Evolutionary conservation across 2,888 invertebrate species (phyloP).

Genomic region (Dione vanillae): DNA sequence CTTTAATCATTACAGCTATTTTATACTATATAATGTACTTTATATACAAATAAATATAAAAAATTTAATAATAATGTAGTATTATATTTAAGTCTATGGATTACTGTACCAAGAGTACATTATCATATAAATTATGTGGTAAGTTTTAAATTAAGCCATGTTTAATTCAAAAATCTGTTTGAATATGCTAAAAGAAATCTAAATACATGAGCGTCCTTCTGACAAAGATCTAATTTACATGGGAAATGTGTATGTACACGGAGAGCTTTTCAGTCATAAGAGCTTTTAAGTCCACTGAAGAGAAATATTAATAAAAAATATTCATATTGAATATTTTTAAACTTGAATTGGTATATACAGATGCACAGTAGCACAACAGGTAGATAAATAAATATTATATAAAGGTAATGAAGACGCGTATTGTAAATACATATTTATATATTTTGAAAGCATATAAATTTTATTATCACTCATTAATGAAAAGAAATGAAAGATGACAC

Average conservation of each 20-base stretch:
- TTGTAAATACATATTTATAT: no score
- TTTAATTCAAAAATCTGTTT: slow-evolving; percentile 44
- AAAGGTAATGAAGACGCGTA: no score
- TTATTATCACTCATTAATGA: no score
- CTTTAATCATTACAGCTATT: not conserved
- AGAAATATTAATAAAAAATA: no score
- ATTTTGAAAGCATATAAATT: no score
- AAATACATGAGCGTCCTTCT: slow-evolving; percentile 45
- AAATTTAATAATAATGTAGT: not conserved
- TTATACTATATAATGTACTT: not conserved
- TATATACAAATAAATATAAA: not conserved
- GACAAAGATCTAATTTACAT: slow-evolving; percentile 37
- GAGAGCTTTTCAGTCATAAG: not conserved
- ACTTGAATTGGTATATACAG: no score
- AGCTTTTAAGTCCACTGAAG: not conserved
- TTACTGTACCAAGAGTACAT: not conserved
- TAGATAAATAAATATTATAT: no score
- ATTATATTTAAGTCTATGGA: slow-evolving; percentile 11
- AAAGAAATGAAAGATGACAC: no score
- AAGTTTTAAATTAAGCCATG: slow-evolving; percentile 12
- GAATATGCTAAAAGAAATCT: slow-evolving; percentile 47
- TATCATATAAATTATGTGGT: slow-evolving; percentile 34
- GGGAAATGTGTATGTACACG: not conserved
- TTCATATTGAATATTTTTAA: no score
- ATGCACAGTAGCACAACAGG: no score